A percentile compares a stretch with the other conserved stretches of the same genome.
Conservation (phyloP, 1,140 invertebrate species). For the Drosophila rhopaloa region DNA sequence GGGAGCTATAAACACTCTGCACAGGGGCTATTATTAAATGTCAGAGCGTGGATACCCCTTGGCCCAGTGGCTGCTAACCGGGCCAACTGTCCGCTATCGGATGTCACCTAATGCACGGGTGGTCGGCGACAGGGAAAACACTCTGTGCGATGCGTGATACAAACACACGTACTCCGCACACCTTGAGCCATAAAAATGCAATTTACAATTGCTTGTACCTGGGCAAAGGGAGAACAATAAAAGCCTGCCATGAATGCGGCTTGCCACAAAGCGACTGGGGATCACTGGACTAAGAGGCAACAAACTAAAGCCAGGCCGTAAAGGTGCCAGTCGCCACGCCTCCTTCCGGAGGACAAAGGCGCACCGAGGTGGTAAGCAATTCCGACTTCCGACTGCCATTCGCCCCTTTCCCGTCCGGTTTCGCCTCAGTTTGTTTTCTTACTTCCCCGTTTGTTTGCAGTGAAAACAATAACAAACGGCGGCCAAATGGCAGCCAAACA, state of each 20-base stretch:
- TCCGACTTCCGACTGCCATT: conserved; percentile 50
- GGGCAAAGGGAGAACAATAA: conserved; percentile 2
- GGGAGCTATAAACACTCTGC: conserved; percentile 49
- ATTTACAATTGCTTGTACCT: conserved; percentile 64
- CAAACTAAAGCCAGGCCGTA: conserved; percentile 22
- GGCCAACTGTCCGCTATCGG: conserved; percentile 44
- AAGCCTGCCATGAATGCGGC: conserved; percentile 29
- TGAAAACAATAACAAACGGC: conserved; percentile 59
- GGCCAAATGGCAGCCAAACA: conserved; percentile 66
- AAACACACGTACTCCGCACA: conserved; percentile 9
- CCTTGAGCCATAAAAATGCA: conserved; percentile 69
- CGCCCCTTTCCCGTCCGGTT: conserved; percentile 8
- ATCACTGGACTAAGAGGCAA: conserved; percentile 57
- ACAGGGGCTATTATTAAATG: conserved; percentile 50
- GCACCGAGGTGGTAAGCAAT: conserved; percentile 38
- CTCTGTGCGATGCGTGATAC: conserved; percentile 18
- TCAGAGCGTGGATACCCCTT: conserved; percentile 21
- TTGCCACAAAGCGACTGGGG: conserved; percentile 45
- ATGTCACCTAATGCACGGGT: conserved; percentile 68
- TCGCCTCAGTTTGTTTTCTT: conserved; percentile 31
- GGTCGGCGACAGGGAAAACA: conserved; percentile 12
- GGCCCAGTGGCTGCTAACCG: conserved; percentile 15
- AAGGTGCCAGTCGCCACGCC: conserved; percentile 41
- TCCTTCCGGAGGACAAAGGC: conserved; percentile 22
- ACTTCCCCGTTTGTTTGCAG: conserved; percentile 61